phyloP scores from a whole-genome alignment of 2,797 vertebrate genomes.

The Meda fulgida region DNA sequence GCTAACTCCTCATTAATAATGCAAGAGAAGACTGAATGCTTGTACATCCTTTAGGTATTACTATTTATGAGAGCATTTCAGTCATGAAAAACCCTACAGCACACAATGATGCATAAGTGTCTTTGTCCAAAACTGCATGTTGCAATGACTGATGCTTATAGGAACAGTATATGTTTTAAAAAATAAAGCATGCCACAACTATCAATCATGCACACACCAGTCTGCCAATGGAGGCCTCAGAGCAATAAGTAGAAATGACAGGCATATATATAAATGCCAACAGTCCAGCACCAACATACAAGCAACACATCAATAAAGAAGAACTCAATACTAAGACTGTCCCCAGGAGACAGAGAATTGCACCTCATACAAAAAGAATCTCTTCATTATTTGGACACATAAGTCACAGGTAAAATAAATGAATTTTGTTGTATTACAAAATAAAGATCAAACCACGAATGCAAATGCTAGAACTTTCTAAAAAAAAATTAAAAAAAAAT shows the following conservation, averaged over 20 bases:
- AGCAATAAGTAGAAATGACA: constrained; percentile 21
- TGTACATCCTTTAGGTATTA: neutral
- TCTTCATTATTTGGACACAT: neutral
- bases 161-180: neutral
- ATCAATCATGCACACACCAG: constrained; percentile 1
- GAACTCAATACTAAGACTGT: constrained; percentile 13
- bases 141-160: neutral
- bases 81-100: neutral
- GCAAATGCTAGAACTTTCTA: neutral
- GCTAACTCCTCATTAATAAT: neutral
- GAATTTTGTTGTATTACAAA: neutral
- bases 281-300: constrained; percentile 1
- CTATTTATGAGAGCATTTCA: neutral
- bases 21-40: neutral
- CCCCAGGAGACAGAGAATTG: neutral
- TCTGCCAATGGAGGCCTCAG: constrained; percentile 3
- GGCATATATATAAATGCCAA: constrained; percentile 20
- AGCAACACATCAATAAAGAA: constrained; percentile 36
- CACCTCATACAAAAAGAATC: neutral
- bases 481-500: too few species aligned
- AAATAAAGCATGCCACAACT: neutral
- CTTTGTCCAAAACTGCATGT: constrained; percentile 8
- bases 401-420: constrained; percentile 6
- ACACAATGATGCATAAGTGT: neutral
- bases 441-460: neutral